Evolutionary conservation across 2,888 invertebrate genomes (phyloP), one percentile per base, ranked within the genome.

Genomic region (Drosophila acutilabella): DNA sequence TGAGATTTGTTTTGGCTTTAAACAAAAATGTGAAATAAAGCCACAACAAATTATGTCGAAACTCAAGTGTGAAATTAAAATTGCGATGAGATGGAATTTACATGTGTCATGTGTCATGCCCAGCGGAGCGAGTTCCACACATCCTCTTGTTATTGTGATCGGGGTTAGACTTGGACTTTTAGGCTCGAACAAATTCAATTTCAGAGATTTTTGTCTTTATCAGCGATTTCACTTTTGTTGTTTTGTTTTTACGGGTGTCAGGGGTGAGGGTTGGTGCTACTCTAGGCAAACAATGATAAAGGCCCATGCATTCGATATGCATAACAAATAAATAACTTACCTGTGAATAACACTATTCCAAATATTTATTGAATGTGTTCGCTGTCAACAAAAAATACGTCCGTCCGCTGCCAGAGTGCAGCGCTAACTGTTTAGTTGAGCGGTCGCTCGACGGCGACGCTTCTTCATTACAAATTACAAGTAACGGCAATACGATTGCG

Each of bases 401-500:
- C 81, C 68, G 71, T 69, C 51, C 76, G 59, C 71, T 53, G 82
- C 56, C 54, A 74, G 69, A 67, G 71, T 80, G 82, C 80, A 76
- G 71, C 74, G 67, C 52, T 64, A 52, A 87, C 78, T 84, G 84
- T 69, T 77, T 13, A 33, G 64, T 68, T 65, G 68, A 58, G 60
- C 61, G 67, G 53, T 41, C 44, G 53, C 38, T 42, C 64, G 61
- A 48, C 54, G 64, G 47, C 70, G 60, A 62, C 79, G 79, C 79
- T 78, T 81, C 84, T 76, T 81, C 85, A 85, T 85, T 81, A 85
- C 88, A 81, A 80, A 85, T 80, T 81, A 84, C 88, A 82, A 73
- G 62, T 60, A 72, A 68, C 61, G 73, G 73, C 69, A 67, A 67
- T 64, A 26, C 59, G 74, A 83, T 88, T 86, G 85, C 85, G 88